Percentiles rank a stretch among this genome's conserved stretches.
phyloP scores from a whole-genome alignment of 2,888 invertebrate genomes.

The Cerastoderma edule region DNA sequence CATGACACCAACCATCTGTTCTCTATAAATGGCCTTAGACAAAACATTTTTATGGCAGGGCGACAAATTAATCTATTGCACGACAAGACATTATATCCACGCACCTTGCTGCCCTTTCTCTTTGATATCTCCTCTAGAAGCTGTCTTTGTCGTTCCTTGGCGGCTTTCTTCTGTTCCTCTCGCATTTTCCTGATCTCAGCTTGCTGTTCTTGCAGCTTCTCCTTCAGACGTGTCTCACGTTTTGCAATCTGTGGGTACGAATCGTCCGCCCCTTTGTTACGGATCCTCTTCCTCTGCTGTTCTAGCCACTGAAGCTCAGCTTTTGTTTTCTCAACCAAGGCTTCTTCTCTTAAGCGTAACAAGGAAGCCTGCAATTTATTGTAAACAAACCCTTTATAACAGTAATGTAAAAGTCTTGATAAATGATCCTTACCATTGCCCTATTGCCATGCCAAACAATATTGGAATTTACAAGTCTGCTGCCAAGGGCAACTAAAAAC shows the following conservation, averaged over 20 bases:
- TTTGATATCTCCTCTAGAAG: slow-evolving; percentile 80
- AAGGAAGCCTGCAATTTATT: slow-evolving; percentile 86
- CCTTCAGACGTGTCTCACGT: slow-evolving; percentile 88
- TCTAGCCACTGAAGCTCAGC: slow-evolving; percentile 88
- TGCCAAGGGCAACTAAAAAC: no score
- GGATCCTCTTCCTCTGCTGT: slow-evolving; percentile 87
- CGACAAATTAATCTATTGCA: no score
- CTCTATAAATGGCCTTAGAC: no score
- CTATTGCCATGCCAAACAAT: no score
- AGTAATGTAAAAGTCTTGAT: no score
- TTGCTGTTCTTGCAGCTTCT: slow-evolving; percentile 85
- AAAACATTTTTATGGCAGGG: no score
- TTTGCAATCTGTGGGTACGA: slow-evolving; percentile 87
- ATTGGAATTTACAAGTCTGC: not conserved
- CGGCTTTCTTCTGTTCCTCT: slow-evolving; percentile 79
- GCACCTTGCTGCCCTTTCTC: slow-evolving; percentile 45
- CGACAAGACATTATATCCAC: no score
- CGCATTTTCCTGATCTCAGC: slow-evolving; percentile 87
- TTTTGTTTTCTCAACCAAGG: slow-evolving; percentile 88
- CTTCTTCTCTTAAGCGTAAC: slow-evolving; percentile 88
- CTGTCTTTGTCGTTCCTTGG: slow-evolving; percentile 77
- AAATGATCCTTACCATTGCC: no score
- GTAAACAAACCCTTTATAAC: no score
- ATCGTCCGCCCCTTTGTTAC: slow-evolving; percentile 86
- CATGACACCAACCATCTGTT: no score